A percentile compares a stretch with the other conserved stretches of the same genome.
Evolutionary conservation across 2,888 invertebrate species (phyloP).

Genomic region (Ormyrus pomaceus): DNA sequence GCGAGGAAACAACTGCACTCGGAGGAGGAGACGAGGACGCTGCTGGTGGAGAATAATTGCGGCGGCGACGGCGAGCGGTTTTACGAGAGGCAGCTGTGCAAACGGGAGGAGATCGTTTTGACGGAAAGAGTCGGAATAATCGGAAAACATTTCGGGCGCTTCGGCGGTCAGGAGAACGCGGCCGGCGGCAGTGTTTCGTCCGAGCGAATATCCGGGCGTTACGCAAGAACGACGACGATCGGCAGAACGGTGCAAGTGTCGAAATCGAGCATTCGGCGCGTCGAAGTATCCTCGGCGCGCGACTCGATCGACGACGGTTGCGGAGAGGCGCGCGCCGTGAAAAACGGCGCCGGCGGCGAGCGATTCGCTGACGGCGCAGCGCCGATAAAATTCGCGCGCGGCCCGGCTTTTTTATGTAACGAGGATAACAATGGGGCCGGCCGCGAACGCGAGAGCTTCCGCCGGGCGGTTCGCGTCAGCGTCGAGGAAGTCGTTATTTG

Average conservation of each 20-base stretch:
- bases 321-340: not conserved
- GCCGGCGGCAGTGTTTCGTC: not conserved
- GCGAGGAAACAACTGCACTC: no score
- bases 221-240: not conserved
- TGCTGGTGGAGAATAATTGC: no score
- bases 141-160: no score
- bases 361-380: not conserved
- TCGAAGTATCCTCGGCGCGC: not conserved
- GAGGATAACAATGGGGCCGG: not conserved
- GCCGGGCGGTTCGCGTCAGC: not conserved
- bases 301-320: not conserved
- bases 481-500: not conserved
- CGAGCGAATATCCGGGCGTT: not conserved
- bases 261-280: not conserved
- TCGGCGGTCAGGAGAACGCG: no score
- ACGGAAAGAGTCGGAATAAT: no score
- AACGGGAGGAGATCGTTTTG: no score
- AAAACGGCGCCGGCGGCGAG: not conserved
- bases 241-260: not conserved
- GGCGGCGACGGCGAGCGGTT: no score
- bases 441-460: not conserved
- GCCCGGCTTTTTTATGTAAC: slow-evolving; percentile 2
- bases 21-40: no score
- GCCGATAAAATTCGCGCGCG: not conserved
- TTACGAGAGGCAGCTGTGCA: no score